Evolutionary conservation across 2,113 vertebrate genomes (phyloP), one percentile per base, ranked within the genome.

Genomic region (Nothobranchius kuhntae): DNA sequence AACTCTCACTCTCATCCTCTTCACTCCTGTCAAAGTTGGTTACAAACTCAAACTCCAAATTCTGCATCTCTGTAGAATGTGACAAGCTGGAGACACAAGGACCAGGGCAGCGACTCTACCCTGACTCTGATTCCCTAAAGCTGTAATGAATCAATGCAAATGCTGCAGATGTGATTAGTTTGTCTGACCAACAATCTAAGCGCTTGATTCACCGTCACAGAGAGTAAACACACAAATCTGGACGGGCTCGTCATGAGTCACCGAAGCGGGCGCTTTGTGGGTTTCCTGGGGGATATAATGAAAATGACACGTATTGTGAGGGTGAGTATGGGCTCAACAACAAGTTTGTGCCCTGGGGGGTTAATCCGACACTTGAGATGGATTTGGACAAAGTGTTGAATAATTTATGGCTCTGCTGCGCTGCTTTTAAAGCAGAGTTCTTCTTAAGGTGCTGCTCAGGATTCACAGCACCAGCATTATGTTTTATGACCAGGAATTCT

Each of bases 311-410:
- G 50, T 58, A 36, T 51, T 64, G 46, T 57, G 68, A 57, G 48
- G 53, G 45, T n/a, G 60, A 63, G 51, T 48, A 9, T 45, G n/a
- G 61, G 48, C 48, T 63, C 61, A 6, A 52, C 61, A 63, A 63
- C 48, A 63, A 42, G 48, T 63, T 63, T 63, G 35, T 42, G 0
- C 53, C 60, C 62, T 45, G 26, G 8, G 62, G 69, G 69, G 61
- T 64, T 64, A 72, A 15, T 44, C 53, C 61, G n/a, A 50, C 62
- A 62, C 53, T 63, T 64, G 47, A 58, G 30, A 72, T 58, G 69
- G 69, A 64, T 64, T 72, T 55, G 48, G 61, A 72, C 36, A 42
- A 30, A 46, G 24, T 52, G 40, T 45, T 72, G 47, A 72, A 72
- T 72, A 64, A 72, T 72, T 64, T 36, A 72, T 64, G 9, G 11